These are phyloP conservation scores for Cryptophagus acutangulus DNA, from an alignment of 2,888 invertebrate species.

Conservation along the genomic window DNA sequence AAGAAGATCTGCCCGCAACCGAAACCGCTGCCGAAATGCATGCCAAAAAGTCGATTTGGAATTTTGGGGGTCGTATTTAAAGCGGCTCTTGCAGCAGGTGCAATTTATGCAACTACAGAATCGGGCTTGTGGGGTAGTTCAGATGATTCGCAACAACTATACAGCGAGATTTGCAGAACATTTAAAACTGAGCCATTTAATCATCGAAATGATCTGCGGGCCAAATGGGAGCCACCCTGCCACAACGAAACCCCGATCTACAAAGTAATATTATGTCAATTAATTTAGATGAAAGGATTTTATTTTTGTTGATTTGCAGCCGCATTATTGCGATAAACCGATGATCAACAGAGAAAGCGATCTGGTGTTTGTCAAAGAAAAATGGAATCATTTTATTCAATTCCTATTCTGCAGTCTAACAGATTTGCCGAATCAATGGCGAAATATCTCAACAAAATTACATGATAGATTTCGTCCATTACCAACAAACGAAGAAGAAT, in stretches of 20 bases:
- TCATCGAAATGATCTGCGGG: too few species aligned
- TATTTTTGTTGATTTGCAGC: background rate
- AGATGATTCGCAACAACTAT: slow-evolving; percentile 44
- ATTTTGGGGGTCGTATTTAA: slow-evolving; percentile 40
- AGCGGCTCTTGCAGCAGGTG: slow-evolving; percentile 39
- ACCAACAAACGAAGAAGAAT: too few species aligned
- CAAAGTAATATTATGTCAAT: background rate
- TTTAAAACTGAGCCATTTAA: background rate
- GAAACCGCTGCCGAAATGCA: slow-evolving; percentile 39
- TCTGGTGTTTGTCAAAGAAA: background rate
- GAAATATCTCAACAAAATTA: too few species aligned
- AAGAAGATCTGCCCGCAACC: slow-evolving; percentile 39
- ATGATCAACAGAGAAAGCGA: background rate
- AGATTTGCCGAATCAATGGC: too few species aligned
- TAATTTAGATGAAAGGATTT: background rate
- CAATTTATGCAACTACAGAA: slow-evolving; percentile 45
- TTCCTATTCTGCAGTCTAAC: too few species aligned
- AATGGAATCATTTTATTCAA: background rate
- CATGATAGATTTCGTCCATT: too few species aligned
- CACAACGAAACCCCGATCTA: background rate
- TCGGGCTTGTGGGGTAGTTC: slow-evolving; percentile 49
- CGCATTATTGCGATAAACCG: background rate
- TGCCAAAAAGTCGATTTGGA: slow-evolving; percentile 12
- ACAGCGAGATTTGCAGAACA: slow-evolving; percentile 31
- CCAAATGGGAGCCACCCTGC: slow-evolving; percentile 1